These are phyloP conservation scores for Poeciliopsis infans DNA, from an alignment of 2,797 vertebrate species.

Conservation along the genomic window DNA sequence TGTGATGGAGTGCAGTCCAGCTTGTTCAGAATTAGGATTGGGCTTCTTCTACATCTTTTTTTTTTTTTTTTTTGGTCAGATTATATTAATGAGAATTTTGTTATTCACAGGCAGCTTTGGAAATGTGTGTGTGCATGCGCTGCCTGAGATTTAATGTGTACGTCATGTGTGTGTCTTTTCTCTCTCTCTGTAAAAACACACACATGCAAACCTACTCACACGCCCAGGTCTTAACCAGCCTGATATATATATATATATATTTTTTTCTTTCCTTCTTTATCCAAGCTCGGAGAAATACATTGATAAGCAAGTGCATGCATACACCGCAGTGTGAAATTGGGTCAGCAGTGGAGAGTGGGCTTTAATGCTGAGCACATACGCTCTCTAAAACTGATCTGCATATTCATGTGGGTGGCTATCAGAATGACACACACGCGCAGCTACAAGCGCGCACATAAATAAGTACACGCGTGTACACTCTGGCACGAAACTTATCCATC, in stretches of 20 bases:
- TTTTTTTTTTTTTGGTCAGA: slow-evolving; percentile 31
- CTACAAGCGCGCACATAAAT: slow-evolving; percentile 58
- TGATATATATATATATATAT: no score
- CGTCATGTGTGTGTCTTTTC: slow-evolving; percentile 8
- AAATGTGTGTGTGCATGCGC: slow-evolving; percentile 13
- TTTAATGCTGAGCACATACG: slow-evolving; percentile 82
- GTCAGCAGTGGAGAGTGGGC: slow-evolving; percentile 80
- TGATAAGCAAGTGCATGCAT: slow-evolving; percentile 69
- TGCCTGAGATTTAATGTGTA: slow-evolving; percentile 41
- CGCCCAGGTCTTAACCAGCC: slow-evolving; percentile 47
- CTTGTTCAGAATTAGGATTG: slow-evolving; percentile 16
- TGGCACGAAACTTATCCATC: slow-evolving; percentile 59
- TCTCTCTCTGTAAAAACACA: slow-evolving; percentile 44
- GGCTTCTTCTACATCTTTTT: not conserved
- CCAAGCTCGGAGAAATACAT: slow-evolving; percentile 66
- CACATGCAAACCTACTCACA: slow-evolving; percentile 45
- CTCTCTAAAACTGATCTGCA: slow-evolving; percentile 80
- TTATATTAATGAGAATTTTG: slow-evolving; percentile 38
- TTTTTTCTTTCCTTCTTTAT: slow-evolving; percentile 31
- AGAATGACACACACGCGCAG: slow-evolving; percentile 73
- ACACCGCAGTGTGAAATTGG: slow-evolving; percentile 77
- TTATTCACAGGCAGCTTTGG: slow-evolving; percentile 37
- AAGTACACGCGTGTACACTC: slow-evolving; percentile 56
- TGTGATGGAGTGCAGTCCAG: slow-evolving; percentile 15
- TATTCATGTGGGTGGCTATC: slow-evolving; percentile 83